Conservation (phyloP, 1,140 invertebrate species). For the Bradynema listronoti region DNA sequence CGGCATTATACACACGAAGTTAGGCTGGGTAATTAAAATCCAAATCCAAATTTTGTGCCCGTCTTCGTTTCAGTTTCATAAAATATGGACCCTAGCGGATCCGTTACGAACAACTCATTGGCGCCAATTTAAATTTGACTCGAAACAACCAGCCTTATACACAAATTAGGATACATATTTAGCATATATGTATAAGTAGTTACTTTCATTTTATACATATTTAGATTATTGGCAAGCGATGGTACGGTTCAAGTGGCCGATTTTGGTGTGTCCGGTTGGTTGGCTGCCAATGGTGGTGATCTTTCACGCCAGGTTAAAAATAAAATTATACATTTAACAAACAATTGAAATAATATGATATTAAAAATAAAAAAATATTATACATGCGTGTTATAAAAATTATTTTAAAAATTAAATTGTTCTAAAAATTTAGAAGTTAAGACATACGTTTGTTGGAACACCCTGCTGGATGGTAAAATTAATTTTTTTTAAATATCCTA, state of each 20-base stretch:
- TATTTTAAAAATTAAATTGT: slow-evolving; percentile 13
- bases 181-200: too few relatives aligned
- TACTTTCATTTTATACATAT: too few relatives aligned
- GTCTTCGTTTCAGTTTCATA: too few relatives aligned
- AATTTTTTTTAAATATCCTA: too few relatives aligned
- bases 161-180: too few relatives aligned
- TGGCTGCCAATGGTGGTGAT: slow-evolving; percentile 78
- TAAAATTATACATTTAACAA: not conserved
- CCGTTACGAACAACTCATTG: too few relatives aligned
- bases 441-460: slow-evolving; percentile 93
- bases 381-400: slow-evolving; percentile 2
- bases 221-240: slow-evolving; percentile 91
- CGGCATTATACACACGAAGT: too few relatives aligned
- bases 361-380: not conserved
- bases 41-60: too few relatives aligned
- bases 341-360: not conserved
- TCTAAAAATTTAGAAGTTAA: slow-evolving; percentile 65
- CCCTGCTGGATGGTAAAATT: slow-evolving; percentile 86
- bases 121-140: too few relatives aligned
- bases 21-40: too few relatives aligned
- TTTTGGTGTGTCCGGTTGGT: slow-evolving; percentile 67
- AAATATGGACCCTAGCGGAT: too few relatives aligned
- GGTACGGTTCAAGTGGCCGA: slow-evolving; percentile 93
- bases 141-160: too few relatives aligned
- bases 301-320: slow-evolving; percentile 68